A percentile compares a stretch with the other conserved stretches of the same genome.
Conservation (phyloP, 2,797 vertebrate species). For the Nannoperca obscura region DNA sequence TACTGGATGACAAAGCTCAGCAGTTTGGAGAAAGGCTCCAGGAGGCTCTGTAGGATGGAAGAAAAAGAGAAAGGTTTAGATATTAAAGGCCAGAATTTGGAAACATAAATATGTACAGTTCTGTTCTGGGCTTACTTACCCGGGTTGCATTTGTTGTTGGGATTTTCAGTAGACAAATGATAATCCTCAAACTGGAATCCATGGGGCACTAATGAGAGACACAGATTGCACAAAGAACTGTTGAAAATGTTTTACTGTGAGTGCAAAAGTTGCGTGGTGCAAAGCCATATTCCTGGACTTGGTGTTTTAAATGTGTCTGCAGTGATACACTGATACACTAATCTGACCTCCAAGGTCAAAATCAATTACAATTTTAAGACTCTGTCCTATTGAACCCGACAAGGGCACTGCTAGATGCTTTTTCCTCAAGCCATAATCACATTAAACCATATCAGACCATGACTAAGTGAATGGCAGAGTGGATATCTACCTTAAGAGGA, state of each 20-base stretch:
- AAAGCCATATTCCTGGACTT: slow-evolving; percentile 30
- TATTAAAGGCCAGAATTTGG: slow-evolving; percentile 23
- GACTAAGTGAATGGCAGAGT: slow-evolving; percentile 64
- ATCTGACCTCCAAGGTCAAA: slow-evolving; percentile 75
- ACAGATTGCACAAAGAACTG: slow-evolving; percentile 5
- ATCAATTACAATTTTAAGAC: slow-evolving; percentile 70
- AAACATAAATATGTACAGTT: slow-evolving; percentile 10
- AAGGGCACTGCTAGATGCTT: slow-evolving; percentile 67
- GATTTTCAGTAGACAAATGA: slow-evolving; percentile 98
- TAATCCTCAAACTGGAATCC: slow-evolving; percentile 97
- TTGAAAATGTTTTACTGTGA: slow-evolving; percentile 1
- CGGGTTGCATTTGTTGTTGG: slow-evolving; percentile 94
- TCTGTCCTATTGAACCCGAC: slow-evolving; percentile 59
- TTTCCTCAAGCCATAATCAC: slow-evolving; percentile 69
- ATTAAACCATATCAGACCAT: slow-evolving; percentile 77
- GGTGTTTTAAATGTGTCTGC: slow-evolving; percentile 20
- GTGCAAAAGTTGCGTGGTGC: slow-evolving; percentile 12
- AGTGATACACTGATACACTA: slow-evolving; percentile 40
- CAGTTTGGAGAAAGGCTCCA: slow-evolving; percentile 98
- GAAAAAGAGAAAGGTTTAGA: slow-evolving; percentile 17
- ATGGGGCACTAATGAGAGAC: slow-evolving; percentile 90
- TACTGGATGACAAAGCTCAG: slow-evolving; percentile 99
- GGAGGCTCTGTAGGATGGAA: slow-evolving; percentile 88
- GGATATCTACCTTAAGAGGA: slow-evolving; percentile 93
- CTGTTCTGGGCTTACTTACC: slow-evolving; percentile 88